Percentiles rank a stretch among this genome's conserved stretches.
Evolutionary conservation across 1,140 invertebrate genomes (phyloP).

Genomic region (Brachionus paranguensis): DNA sequence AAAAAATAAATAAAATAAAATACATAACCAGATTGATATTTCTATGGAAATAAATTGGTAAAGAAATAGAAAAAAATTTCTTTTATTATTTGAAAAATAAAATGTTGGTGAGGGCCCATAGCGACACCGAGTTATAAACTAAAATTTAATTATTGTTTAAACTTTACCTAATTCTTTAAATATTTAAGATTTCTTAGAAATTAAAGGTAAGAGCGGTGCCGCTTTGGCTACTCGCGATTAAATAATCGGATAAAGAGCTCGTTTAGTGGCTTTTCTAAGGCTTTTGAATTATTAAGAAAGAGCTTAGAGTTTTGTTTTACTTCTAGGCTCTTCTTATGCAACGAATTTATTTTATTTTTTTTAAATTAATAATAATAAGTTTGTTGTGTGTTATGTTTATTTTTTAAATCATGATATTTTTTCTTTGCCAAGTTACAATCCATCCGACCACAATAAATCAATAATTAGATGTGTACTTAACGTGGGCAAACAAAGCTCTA

Average conservation of each 20-base stretch:
- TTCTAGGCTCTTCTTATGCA: background rate
- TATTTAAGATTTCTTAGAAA: conserved; percentile 1
- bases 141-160: background rate
- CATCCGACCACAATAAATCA: background rate
- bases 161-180: background rate
- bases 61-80: background rate
- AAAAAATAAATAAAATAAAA: conserved; percentile 7
- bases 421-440: background rate
- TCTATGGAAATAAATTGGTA: conserved; percentile 34
- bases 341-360: background rate
- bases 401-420: background rate
- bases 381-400: background rate
- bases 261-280: background rate
- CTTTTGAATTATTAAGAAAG: background rate
- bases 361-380: background rate
- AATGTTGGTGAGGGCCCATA: background rate
- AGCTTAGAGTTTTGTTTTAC: background rate
- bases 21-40: background rate
- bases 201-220: background rate
- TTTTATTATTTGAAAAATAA: background rate
- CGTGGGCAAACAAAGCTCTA: background rate
- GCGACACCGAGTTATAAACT: background rate
- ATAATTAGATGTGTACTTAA: background rate
- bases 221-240: background rate
- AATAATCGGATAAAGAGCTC: background rate